Conservation (phyloP, 2,113 vertebrate genomes). For the Sceloporus undulatus region DNA sequence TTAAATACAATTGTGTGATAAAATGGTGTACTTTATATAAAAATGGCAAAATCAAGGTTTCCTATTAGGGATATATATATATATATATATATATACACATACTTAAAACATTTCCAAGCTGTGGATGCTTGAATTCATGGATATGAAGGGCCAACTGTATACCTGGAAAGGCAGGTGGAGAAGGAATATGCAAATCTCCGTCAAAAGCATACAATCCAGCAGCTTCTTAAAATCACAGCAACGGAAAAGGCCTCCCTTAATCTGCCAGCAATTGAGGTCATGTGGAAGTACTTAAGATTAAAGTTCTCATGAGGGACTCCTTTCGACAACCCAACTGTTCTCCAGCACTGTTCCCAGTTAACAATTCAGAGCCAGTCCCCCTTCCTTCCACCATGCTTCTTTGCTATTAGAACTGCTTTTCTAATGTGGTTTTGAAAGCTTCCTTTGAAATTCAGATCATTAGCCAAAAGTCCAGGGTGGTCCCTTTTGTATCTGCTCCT, state of each 20-base stretch:
- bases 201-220: not conserved
- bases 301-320: constrained; percentile 28
- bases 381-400: no score
- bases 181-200: no score
- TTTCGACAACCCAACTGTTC: not conserved
- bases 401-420: not conserved
- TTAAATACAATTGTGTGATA: no score
- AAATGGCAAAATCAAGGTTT: no score
- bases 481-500: not conserved
- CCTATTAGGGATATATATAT: no score
- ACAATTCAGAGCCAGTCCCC: not conserved
- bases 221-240: not conserved
- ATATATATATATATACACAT: no score
- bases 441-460: not conserved
- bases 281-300: constrained; percentile 37
- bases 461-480: not conserved
- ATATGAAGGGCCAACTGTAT: no score
- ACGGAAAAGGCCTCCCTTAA: not conserved
- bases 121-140: no score
- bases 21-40: no score
- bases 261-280: constrained; percentile 19
- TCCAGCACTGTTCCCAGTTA: not conserved
- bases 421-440: not conserved
- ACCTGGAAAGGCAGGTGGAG: no score
- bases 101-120: no score